A percentile compares a stretch with the other conserved stretches of the same genome.
Evolutionary conservation across 2,888 invertebrate genomes (phyloP).

Genomic region (Amblyjoppa proteus): DNA sequence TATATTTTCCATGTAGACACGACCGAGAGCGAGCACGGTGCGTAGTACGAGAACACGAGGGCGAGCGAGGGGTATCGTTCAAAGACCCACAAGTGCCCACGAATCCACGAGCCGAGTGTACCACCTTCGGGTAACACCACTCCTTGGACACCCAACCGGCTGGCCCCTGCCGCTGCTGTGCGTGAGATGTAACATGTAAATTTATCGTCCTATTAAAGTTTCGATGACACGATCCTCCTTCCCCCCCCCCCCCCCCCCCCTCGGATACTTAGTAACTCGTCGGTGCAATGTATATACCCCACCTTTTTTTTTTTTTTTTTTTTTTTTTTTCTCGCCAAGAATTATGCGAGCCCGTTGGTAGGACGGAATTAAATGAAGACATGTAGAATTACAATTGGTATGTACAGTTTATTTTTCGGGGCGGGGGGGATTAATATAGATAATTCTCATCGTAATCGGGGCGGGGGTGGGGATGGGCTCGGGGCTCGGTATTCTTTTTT

Average conservation of each 20-base stretch:
- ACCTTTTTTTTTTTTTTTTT: not conserved
- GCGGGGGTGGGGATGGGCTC: slow-evolving; percentile 75
- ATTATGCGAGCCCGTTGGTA: slow-evolving; percentile 6
- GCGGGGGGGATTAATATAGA: slow-evolving; percentile 80
- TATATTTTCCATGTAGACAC: slow-evolving; percentile 25
- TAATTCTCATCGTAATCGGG: slow-evolving; percentile 82
- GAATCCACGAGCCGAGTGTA: slow-evolving; percentile 65
- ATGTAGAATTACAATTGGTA: slow-evolving; percentile 76
- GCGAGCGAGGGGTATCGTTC: slow-evolving; percentile 43
- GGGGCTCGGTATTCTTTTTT: slow-evolving; percentile 72
- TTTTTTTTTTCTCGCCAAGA: not conserved
- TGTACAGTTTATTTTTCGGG: slow-evolving; percentile 82
- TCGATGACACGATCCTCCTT: slow-evolving; percentile 47
- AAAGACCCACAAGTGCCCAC: slow-evolving; percentile 71
- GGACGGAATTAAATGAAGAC: slow-evolving; percentile 33
- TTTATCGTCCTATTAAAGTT: slow-evolving; percentile 65
- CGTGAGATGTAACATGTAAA: slow-evolving; percentile 51
- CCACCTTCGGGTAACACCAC: slow-evolving; percentile 49
- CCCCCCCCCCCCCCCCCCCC: not conserved
- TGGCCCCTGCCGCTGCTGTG: slow-evolving; percentile 1
- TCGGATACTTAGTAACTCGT: slow-evolving; percentile 6
- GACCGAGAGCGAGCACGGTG: slow-evolving; percentile 10
- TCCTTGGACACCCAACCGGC: not conserved
- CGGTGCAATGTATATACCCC: slow-evolving; percentile 8
- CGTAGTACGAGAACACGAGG: slow-evolving; percentile 20